These are phyloP conservation scores for Procambarus virginalis DNA, from an alignment of 1,140 invertebrate species.

Conservation along the genomic window DNA sequence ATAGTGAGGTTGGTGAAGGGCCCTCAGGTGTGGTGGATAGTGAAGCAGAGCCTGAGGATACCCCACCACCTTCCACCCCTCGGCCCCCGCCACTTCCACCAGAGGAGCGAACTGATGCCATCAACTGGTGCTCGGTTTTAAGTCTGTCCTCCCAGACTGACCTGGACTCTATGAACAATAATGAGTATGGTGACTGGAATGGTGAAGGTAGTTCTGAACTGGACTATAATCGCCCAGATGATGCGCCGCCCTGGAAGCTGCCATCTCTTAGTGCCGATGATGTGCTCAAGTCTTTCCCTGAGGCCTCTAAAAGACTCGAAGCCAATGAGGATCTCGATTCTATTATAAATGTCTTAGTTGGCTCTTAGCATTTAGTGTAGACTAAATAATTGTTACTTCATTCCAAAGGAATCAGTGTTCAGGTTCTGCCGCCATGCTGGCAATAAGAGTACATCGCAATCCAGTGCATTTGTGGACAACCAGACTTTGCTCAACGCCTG, in stretches of 20 bases:
- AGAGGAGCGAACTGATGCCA: conserved; percentile 79
- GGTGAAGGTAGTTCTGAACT: conserved; percentile 69
- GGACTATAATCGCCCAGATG: conserved; percentile 51
- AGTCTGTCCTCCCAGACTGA: conserved; percentile 89
- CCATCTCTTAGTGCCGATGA: conserved; percentile 82
- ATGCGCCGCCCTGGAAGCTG: conserved; percentile 65
- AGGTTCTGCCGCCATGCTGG: conserved; percentile 55
- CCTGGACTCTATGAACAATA: conserved; percentile 87
- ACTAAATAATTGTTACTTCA: conserved; percentile 54
- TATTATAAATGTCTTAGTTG: conserved; percentile 69
- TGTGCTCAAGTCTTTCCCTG: conserved; percentile 77
- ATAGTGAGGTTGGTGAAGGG: conserved; percentile 31
- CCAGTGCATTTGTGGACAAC: conserved; percentile 62
- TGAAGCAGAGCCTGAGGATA: conserved; percentile 25
- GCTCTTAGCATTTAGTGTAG: conserved; percentile 69
- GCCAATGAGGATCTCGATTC: conserved; percentile 69
- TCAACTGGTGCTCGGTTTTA: conserved; percentile 93
- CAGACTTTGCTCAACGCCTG: conserved; percentile 63
- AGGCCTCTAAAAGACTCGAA: conserved; percentile 68
- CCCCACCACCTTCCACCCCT: conserved; percentile 27
- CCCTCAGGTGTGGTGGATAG: conserved; percentile 34
- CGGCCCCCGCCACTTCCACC: conserved; percentile 80
- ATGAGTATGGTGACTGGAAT: conserved; percentile 77
- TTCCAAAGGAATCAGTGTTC: conserved; percentile 66
- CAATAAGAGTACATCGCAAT: conserved; percentile 61